phyloP scores from a whole-genome alignment of 2,113 vertebrate species.

The Dasyurus viverrinus region DNA sequence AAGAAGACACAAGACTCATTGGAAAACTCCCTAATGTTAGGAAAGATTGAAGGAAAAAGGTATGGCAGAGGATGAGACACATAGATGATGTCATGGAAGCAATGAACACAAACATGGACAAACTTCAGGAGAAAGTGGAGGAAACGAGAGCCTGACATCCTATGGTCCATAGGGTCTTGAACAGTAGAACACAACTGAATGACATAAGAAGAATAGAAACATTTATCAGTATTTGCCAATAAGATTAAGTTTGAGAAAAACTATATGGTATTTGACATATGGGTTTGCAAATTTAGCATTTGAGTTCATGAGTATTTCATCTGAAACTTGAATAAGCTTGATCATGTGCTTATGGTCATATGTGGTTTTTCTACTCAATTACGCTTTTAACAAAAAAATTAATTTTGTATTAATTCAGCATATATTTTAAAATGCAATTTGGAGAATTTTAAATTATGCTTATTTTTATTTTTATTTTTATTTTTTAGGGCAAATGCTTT shows the following conservation, averaged over 20 bases:
- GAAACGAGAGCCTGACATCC: neutral
- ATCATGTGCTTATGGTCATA: neutral
- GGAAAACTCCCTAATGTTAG: neutral
- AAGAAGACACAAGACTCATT: neutral
- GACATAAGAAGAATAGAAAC: neutral
- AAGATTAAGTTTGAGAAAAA: neutral
- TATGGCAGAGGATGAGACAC: neutral
- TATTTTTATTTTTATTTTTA: too few species aligned
- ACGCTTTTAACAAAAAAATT: neutral
- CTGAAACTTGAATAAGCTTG: neutral
- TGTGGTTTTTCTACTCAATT: neutral
- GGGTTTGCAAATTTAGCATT: neutral
- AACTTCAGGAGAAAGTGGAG: neutral
- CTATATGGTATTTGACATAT: neutral
- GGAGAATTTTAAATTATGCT: neutral
- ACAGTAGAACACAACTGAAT: neutral
- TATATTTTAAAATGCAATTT: conserved; percentile 6
- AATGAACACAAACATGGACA: neutral
- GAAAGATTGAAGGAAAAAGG: neutral
- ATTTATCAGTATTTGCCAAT: neutral
- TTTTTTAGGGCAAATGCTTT: neutral
- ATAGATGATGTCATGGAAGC: neutral
- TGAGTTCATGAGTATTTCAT: neutral
- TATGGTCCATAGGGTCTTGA: neutral
- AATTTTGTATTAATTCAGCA: conserved; percentile 16